These are phyloP conservation scores for Elanus axillaris DNA, from an alignment of 2,113 vertebrate species.

Conservation along the genomic window DNA sequence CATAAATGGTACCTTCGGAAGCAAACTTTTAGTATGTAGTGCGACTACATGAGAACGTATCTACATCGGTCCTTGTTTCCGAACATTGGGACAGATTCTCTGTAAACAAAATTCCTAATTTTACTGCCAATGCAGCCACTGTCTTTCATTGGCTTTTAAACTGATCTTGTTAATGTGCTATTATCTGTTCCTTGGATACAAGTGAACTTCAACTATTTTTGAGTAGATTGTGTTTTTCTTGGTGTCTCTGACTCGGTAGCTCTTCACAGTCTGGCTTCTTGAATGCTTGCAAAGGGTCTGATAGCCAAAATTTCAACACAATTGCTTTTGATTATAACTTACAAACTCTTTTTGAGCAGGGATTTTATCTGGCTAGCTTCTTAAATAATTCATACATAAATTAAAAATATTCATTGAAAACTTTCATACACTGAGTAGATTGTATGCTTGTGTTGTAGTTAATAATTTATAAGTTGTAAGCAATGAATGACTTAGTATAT, in stretches of 20 bases:
- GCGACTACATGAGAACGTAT: neutral
- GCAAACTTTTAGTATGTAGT: neutral
- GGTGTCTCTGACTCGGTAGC: neutral
- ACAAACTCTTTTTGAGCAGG: neutral
- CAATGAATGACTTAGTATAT: neutral
- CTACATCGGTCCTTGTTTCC: neutral
- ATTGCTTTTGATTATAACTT: neutral
- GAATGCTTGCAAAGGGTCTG: neutral
- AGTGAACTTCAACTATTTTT: neutral
- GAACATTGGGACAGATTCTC: neutral
- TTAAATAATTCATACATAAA: neutral
- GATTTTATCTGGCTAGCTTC: neutral
- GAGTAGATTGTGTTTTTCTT: neutral
- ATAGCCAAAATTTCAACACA: neutral
- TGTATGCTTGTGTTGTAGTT: neutral
- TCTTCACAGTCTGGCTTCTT: neutral
- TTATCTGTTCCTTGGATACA: neutral
- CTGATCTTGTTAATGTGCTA: neutral
- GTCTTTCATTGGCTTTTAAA: neutral
- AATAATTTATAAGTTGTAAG: neutral
- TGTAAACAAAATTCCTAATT: neutral
- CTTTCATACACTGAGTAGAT: neutral
- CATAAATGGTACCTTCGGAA: neutral
- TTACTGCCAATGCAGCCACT: neutral
- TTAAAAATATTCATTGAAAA: neutral